These are phyloP conservation scores for Nephrocerus scutellatus DNA, from an alignment of 2,888 invertebrate species.

Conservation along the genomic window DNA sequence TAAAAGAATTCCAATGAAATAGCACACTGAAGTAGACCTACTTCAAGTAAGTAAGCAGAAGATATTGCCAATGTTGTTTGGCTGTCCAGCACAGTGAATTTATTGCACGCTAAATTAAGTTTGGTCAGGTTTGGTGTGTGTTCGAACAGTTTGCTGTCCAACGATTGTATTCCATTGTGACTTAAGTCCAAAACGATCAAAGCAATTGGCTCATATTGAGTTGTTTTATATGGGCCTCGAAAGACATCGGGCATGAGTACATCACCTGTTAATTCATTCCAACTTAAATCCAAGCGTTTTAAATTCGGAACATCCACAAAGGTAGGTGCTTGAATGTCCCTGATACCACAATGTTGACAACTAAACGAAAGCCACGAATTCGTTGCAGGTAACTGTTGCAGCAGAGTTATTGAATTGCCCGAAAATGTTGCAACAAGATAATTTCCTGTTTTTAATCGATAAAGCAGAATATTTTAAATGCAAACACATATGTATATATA, in stretches of 20 bases:
- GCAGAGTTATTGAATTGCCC: conserved; percentile 35
- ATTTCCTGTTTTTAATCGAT: conserved; percentile 20
- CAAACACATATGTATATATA: neutral
- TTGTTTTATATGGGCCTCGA: conserved; percentile 57
- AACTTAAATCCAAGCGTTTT: conserved; percentile 41
- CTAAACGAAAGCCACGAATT: conserved; percentile 38
- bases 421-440: conserved; percentile 41
- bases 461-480: neutral
- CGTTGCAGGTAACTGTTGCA: conserved; percentile 44
- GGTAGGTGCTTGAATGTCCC: conserved; percentile 36
- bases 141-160: conserved; percentile 57
- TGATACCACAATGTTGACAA: conserved; percentile 42
- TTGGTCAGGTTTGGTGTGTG: conserved; percentile 57
- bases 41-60: conserved; percentile 53
- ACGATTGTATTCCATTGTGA: conserved; percentile 57
- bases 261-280: conserved; percentile 48
- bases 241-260: conserved; percentile 58
- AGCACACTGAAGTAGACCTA: conserved; percentile 30
- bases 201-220: conserved; percentile 53
- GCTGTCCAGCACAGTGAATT: conserved; percentile 55
- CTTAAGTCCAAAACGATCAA: conserved; percentile 57
- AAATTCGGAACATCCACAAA: conserved; percentile 45
- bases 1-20: neutral
- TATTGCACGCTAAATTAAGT: conserved; percentile 57
- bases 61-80: conserved; percentile 55